phyloP scores from a whole-genome alignment of 2,888 invertebrate genomes.

The Pediacus dermestoides region DNA sequence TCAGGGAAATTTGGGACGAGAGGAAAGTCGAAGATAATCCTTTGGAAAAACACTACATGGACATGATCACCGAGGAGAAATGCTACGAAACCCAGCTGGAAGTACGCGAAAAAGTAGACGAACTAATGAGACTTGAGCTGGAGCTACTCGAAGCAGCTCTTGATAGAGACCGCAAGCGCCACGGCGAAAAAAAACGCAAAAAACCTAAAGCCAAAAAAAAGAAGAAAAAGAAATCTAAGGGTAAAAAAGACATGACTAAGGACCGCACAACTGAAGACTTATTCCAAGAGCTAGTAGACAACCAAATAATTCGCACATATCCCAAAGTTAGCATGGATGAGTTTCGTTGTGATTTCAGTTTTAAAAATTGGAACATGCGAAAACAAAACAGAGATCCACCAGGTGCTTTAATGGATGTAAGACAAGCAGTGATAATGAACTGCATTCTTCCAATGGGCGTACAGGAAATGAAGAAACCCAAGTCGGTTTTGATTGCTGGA shows the following conservation, averaged over 20 bases:
- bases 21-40: conserved; percentile 55
- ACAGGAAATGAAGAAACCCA: conserved; percentile 47
- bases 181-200: conserved; percentile 36
- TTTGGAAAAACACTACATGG: conserved; percentile 59
- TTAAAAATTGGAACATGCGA: conserved; percentile 44
- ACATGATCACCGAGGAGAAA: conserved; percentile 63
- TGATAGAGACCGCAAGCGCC: conserved; percentile 37
- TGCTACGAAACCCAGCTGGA: conserved; percentile 63
- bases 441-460: conserved; percentile 59
- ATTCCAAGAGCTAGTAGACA: conserved; percentile 68
- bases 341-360: conserved; percentile 67
- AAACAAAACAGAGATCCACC: conserved; percentile 48
- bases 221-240: conserved; percentile 43
- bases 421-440: conserved; percentile 58
- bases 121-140: conserved; percentile 59
- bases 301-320: conserved; percentile 65
- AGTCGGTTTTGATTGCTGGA: conserved; percentile 67
- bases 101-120: conserved; percentile 67
- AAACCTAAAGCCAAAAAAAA: conserved; percentile 38
- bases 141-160: conserved; percentile 54
- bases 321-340: conserved; percentile 59
- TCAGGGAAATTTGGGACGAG: conserved; percentile 52
- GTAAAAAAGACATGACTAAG: conserved; percentile 62
- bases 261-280: conserved; percentile 61
- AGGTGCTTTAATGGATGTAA: conserved; percentile 59